Evolutionary conservation across 1,140 invertebrate species (phyloP), one percentile per base, ranked within the genome.

Genomic region (Drosophila subpulchrella): DNA sequence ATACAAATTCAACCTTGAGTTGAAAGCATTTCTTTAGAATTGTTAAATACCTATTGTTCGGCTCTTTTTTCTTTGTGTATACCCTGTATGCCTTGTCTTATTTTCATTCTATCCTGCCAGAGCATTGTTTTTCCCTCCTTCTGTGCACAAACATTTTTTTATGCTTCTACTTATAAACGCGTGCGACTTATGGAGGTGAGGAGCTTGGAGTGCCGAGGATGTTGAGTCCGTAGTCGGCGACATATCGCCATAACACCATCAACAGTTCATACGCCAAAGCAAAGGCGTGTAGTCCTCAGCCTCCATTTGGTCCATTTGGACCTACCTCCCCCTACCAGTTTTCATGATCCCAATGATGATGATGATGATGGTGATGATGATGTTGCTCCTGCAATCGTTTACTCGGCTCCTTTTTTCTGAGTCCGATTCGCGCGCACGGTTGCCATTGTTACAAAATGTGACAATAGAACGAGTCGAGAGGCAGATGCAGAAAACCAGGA

Each of bases 211-310:
- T 47, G 41, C 15, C 24, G 58, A n/a, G 41, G 62, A 67, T 44
- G 61, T 27, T n/a, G 38, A 41, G 71, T 66, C 65, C 53, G 75
- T 75, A 82, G 79, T 75, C 72, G 66, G 83, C 84, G 76, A 84
- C 80, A 88, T 88, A 88, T 88, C 84, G 80, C 84, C 80, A 84
- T 88, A 88, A 89, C 84, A 89, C 84, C 84, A 88, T 88, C 80
- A 88, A 84, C 84, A 89, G 83, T 88, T 88, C 84, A 89, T 88
- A 83, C 73, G 71, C 57, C 73, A 57, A 58, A 55, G 76, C 67
- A 60, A 47, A 60, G 50, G n/a, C 46, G 30, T 53, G 71, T 46
- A 63, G 71, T 80, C 57, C 63, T 71, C 55, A 41, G n/a, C 34
- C 63, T 66, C 60, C 63, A 20, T 39, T 66, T 48, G 34, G 44